Conservation (phyloP, 2,888 invertebrate genomes). For the Tipula helvola region DNA sequence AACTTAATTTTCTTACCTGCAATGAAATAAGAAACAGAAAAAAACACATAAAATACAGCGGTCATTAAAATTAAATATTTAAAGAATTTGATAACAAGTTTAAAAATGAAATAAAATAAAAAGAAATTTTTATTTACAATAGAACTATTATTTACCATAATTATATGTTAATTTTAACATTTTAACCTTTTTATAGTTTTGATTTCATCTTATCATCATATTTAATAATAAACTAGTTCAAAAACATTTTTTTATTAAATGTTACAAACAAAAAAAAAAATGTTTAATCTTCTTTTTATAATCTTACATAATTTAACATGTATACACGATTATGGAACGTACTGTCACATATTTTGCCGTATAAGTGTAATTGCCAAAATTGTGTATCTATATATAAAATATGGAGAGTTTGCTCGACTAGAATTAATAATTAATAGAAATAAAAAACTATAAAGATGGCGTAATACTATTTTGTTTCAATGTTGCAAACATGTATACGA, state of each 20-base stretch:
- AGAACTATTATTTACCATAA: neutral
- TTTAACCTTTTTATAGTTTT: neutral
- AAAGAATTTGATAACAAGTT: neutral
- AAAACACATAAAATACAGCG: neutral
- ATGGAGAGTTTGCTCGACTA: neutral
- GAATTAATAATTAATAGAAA: neutral
- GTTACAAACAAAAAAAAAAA: neutral
- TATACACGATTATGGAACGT: neutral
- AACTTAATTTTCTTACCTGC: neutral
- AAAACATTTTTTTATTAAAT: neutral
- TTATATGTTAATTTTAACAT: conserved; percentile 4
- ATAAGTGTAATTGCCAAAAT: neutral
- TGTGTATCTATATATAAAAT: neutral
- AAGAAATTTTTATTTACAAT: neutral
- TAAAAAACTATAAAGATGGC: neutral
- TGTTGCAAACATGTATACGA: neutral
- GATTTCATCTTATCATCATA: neutral
- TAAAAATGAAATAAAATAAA: neutral
- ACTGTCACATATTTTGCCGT: neutral
- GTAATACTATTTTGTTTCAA: neutral
- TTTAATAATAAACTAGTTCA: neutral
- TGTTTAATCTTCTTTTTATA: neutral
- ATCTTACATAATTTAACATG: neutral
- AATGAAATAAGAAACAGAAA: neutral
- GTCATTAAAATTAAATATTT: neutral